These are phyloP conservation scores for Drosophila percnosoma DNA, from an alignment of 2,888 invertebrate genomes.

Conservation along the genomic window DNA sequence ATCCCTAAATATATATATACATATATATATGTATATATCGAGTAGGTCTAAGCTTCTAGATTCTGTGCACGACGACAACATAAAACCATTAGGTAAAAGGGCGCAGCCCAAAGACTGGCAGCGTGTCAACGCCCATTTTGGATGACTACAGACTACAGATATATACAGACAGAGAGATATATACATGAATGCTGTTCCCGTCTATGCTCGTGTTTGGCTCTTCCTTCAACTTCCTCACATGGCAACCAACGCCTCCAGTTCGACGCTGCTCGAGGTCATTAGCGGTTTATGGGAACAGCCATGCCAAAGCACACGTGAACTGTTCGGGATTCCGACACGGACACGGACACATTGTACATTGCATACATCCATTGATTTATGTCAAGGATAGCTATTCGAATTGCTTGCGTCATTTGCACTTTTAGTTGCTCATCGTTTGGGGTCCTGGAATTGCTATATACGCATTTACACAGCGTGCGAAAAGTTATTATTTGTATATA, in stretches of 20 bases:
- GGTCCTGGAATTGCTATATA: conserved; percentile 47
- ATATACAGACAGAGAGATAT: background rate
- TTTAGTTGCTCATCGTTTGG: conserved; percentile 43
- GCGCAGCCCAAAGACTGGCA: conserved; percentile 59
- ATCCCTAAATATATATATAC: conserved; percentile 7
- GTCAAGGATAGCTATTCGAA: conserved; percentile 44
- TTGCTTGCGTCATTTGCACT: conserved; percentile 75
- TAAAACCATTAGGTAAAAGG: conserved; percentile 76
- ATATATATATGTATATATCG: background rate
- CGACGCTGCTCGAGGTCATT: conserved; percentile 49
- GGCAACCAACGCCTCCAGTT: conserved; percentile 10
- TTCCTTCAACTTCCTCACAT: conserved; percentile 19
- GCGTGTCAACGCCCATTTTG: conserved; percentile 70
- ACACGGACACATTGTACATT: conserved; percentile 25
- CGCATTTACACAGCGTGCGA: conserved; percentile 26
- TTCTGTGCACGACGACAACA: conserved; percentile 52
- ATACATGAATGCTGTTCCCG: background rate
- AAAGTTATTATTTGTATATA: conserved; percentile 45
- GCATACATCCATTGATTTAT: conserved; percentile 51
- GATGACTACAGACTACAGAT: conserved; percentile 10
- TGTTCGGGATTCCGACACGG: conserved; percentile 61
- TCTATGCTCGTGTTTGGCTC: conserved; percentile 4
- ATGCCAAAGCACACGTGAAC: conserved; percentile 49
- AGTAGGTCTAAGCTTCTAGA: conserved; percentile 36
- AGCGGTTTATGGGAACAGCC: conserved; percentile 46